A percentile compares a stretch with the other conserved stretches of the same genome.
phyloP scores from a whole-genome alignment of 2,797 vertebrate genomes.

The Ptychadena robeensis region DNA sequence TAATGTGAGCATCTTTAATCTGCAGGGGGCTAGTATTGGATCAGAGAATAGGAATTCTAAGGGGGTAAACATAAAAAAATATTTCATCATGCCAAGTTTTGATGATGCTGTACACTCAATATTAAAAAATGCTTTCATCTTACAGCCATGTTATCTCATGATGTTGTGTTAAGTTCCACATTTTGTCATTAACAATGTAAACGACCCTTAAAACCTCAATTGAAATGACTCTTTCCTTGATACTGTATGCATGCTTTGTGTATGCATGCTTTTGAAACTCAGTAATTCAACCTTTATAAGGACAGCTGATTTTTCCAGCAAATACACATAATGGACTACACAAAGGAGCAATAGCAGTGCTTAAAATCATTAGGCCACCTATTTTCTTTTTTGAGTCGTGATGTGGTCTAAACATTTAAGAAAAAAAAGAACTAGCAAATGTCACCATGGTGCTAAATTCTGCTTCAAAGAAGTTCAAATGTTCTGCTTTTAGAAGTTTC shows the following conservation, averaged over 20 bases:
- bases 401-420: conserved; percentile 22
- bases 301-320: neutral
- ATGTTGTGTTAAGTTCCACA: neutral
- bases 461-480: conserved; percentile 34
- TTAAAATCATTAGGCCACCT: conserved; percentile 30
- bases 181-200: neutral
- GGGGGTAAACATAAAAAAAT: too few relatives aligned
- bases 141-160: neutral
- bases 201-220: neutral
- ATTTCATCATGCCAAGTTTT: neutral
- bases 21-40: too few relatives aligned
- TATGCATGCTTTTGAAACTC: neutral
- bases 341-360: conserved; percentile 30
- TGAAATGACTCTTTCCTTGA: neutral
- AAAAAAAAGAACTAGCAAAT: conserved; percentile 25
- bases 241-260: too few relatives aligned
- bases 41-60: too few relatives aligned
- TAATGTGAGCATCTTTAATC: too few relatives aligned
- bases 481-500: conserved; percentile 48
- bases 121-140: neutral
- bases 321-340: neutral
- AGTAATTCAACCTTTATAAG: neutral
- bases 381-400: conserved; percentile 21
- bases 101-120: neutral
- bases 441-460: conserved; percentile 38